Evolutionary conservation across 2,888 invertebrate species (phyloP).

Genomic region (Acrobasis suavella): DNA sequence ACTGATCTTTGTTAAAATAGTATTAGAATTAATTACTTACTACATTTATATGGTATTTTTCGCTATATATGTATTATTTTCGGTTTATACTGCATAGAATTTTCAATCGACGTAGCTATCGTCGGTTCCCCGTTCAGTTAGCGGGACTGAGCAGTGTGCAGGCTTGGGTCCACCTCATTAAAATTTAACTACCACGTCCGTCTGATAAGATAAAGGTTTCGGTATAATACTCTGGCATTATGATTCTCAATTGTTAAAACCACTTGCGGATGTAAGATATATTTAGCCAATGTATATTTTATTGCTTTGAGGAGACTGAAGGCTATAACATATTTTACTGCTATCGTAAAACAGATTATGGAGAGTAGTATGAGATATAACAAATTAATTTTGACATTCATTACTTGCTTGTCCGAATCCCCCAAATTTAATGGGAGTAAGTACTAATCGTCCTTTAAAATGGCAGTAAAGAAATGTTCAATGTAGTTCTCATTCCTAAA

Average conservation of each 20-base stretch:
- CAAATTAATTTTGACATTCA: constrained; percentile 20
- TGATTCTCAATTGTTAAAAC: constrained; percentile 30
- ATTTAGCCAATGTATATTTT: constrained; percentile 5
- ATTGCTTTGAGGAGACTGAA: constrained; percentile 5
- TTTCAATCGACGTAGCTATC: constrained; percentile 54
- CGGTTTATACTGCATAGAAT: constrained; percentile 44
- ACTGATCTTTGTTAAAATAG: not conserved
- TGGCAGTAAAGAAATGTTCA: not conserved
- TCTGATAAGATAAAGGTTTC: constrained; percentile 55
- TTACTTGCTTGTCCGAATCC: not conserved
- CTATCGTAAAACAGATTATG: constrained; percentile 11
- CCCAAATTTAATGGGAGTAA: not conserved
- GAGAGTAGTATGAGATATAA: constrained; percentile 15
- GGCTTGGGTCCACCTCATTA: constrained; percentile 59
- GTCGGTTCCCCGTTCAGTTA: constrained; percentile 50
- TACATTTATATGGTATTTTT: not conserved
- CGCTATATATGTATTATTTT: constrained; percentile 24
- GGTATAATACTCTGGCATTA: constrained; percentile 38
- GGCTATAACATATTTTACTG: not conserved
- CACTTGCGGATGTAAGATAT: not conserved
- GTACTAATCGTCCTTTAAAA: not conserved
- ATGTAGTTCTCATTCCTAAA: too few species aligned
- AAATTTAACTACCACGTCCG: constrained; percentile 62
- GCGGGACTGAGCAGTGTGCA: constrained; percentile 47
- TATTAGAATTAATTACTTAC: not conserved